Evolutionary conservation across 2,113 vertebrate genomes (phyloP).

Genomic region (Aplodontia rufa): DNA sequence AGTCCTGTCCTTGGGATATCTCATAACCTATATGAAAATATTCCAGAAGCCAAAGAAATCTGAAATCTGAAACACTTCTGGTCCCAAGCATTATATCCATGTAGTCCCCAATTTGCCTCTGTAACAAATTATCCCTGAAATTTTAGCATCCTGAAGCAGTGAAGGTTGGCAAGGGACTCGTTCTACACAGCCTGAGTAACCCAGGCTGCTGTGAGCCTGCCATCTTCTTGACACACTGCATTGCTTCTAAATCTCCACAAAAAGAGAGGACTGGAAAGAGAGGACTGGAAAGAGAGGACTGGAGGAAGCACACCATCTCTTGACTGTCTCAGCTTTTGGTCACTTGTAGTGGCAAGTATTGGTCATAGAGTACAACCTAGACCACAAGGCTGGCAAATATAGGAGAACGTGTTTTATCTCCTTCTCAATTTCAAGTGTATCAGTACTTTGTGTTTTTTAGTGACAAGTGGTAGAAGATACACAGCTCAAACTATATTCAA

Average conservation of each 20-base stretch:
- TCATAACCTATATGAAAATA: neutral
- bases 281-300: neutral
- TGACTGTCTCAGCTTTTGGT: neutral
- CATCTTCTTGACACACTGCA: neutral
- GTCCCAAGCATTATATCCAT: neutral
- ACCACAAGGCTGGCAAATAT: neutral
- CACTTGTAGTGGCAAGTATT: neutral
- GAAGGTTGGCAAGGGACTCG: neutral
- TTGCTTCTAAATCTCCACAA: neutral
- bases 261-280: neutral
- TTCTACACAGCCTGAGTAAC: neutral
- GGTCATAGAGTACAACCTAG: neutral
- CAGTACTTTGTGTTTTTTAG: neutral
- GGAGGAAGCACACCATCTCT: neutral
- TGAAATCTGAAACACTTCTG: neutral
- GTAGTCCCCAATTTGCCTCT: neutral
- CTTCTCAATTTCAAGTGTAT: neutral
- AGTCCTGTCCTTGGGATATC: neutral
- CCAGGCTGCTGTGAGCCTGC: neutral
- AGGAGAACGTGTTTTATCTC: neutral
- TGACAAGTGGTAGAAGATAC: slow-evolving; percentile 4
- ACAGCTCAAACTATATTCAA: neutral
- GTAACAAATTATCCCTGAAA: neutral
- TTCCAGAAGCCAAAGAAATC: neutral
- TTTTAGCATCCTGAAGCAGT: neutral